These are phyloP conservation scores for Drosophila oshimai DNA, from an alignment of 1,140 invertebrate species.

Conservation along the genomic window DNA sequence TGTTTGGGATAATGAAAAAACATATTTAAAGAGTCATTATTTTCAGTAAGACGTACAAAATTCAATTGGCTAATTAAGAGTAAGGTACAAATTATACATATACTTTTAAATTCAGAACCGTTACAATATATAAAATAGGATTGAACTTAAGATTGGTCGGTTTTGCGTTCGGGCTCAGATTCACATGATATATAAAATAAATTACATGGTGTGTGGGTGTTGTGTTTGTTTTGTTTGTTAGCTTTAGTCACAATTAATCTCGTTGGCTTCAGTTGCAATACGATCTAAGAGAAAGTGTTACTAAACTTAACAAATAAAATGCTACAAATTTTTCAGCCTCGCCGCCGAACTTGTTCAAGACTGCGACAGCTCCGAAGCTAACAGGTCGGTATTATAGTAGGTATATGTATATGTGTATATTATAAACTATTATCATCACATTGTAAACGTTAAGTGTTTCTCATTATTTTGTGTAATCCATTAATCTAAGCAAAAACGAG, in stretches of 20 bases:
- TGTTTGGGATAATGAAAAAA: slow-evolving; percentile 16
- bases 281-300: slow-evolving; percentile 66
- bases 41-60: slow-evolving; percentile 60
- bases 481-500: slow-evolving; percentile 75
- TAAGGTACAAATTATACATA: slow-evolving; percentile 45
- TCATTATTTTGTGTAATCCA: slow-evolving; percentile 56
- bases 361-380: slow-evolving; percentile 55
- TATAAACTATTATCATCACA: slow-evolving; percentile 80
- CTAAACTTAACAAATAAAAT: slow-evolving; percentile 80
- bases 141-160: slow-evolving; percentile 24
- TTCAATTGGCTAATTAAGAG: slow-evolving; percentile 71
- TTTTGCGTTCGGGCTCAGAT: slow-evolving; percentile 19
- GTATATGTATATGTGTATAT: slow-evolving; percentile 60
- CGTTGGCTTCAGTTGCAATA: slow-evolving; percentile 63
- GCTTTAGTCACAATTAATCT: slow-evolving; percentile 74
- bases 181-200: slow-evolving; percentile 39
- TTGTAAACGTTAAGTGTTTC: slow-evolving; percentile 75
- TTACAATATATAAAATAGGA: slow-evolving; percentile 32
- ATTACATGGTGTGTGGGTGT: slow-evolving; percentile 33
- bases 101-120: slow-evolving; percentile 39
- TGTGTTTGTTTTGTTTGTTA: slow-evolving; percentile 38
- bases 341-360: slow-evolving; percentile 45
- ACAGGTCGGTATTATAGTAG: slow-evolving; percentile 56
- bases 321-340: slow-evolving; percentile 74
- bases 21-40: slow-evolving; percentile 48